A percentile compares a stretch with the other conserved stretches of the same genome.
Evolutionary conservation across 2,888 invertebrate species (phyloP).

Genomic region (Tuta absoluta): DNA sequence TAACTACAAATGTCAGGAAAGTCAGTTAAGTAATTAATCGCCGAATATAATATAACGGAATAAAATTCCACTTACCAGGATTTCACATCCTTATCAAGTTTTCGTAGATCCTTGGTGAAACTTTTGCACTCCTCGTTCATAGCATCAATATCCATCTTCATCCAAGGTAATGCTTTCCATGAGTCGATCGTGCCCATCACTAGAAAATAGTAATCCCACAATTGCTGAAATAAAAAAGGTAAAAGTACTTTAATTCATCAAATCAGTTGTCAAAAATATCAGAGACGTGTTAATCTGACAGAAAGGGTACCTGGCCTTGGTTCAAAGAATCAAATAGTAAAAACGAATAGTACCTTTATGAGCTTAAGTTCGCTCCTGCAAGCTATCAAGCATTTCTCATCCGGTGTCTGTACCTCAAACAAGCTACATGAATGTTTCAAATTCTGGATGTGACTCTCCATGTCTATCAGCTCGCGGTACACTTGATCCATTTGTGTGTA

Average conservation of each 20-base stretch:
- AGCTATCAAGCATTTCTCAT: constrained; percentile 88
- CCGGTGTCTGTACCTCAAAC: constrained; percentile 93
- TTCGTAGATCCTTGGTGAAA: constrained; percentile 91
- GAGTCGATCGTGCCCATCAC: constrained; percentile 91
- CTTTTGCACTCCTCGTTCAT: constrained; percentile 98
- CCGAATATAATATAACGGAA: neutral
- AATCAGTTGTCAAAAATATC: no score
- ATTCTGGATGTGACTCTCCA: constrained; percentile 85
- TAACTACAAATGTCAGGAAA: no score
- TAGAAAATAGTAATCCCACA: constrained; percentile 95
- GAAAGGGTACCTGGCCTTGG: constrained; percentile 13
- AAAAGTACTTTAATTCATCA: no score
- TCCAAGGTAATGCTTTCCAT: constrained; percentile 97
- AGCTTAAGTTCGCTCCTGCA: constrained; percentile 89
- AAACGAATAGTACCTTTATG: constrained; percentile 80
- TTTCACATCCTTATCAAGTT: constrained; percentile 90
- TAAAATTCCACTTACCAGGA: constrained; percentile 73
- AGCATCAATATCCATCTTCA: constrained; percentile 94
- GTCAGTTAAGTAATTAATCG: neutral
- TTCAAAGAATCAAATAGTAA: constrained; percentile 14
- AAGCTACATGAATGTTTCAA: constrained; percentile 88
- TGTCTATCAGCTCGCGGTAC: constrained; percentile 82
- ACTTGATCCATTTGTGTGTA: constrained; percentile 86
- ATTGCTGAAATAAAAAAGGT: constrained; percentile 69
- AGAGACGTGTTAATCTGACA: no score